Evolutionary conservation across 2,888 invertebrate species (phyloP), one percentile per base, ranked within the genome.

Genomic region (Sarcophaga subvicina): DNA sequence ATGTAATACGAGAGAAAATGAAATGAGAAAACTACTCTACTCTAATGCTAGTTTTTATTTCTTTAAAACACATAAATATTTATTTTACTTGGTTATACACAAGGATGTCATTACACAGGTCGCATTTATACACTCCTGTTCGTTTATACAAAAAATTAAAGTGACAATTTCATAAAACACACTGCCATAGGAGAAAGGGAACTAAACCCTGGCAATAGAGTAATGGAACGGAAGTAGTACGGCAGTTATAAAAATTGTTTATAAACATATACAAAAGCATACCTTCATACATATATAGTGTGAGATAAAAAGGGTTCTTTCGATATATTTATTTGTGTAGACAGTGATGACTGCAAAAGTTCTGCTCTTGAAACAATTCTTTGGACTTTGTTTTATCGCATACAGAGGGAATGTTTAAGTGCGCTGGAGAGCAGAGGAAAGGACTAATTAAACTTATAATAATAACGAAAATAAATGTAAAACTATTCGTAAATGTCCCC

Each of bases 361-460:
- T 17, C 1, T 54, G 14, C 10, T 4, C 5, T 37, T 2, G 37
- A 54, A 54, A 49, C 14, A 17, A 22, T 49, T n/a, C n/a, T 45
- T 62, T 62, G 4, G 2, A 37, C 37, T 37, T 10, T 37, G 37
- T 37, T 37, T 37, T 37, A 37, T 8, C 2, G 37, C 37, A 37
- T 37, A 2, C 2, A 37, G 37, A 37, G 37, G 37, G 37, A 6
- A 37, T 37, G 6, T 6, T 6, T 37, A 37, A 37, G 37, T 37
- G 5, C 0, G 8, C 0, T 37, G 37, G 10, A 37, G 17, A 22
- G 3, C 11, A 11, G 2, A 20, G 69, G 12, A 14, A 11, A 5
- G 14, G 22, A 70, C 49, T 54, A 70, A 70, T 70, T 70, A 49
- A 49, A 70, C 17, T 20, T 54, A 47, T 67, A 22, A n/a, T 20